Conservation (phyloP, 1,140 invertebrate species). For the Neuroterus valhalla region DNA sequence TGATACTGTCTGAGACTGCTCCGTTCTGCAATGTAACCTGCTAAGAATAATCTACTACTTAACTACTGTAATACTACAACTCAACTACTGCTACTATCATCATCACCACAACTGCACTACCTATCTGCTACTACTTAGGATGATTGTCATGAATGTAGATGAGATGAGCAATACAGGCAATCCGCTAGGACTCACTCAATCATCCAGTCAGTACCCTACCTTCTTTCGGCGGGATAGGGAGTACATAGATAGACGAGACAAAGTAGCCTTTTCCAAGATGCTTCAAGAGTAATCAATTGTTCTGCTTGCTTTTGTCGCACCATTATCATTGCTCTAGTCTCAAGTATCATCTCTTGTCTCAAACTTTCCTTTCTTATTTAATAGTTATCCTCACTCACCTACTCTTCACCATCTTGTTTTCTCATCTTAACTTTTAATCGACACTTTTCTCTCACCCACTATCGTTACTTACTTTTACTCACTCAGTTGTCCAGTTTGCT, state of each 20-base stretch:
- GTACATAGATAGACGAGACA: slow-evolving; percentile 71
- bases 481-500: too few relatives aligned
- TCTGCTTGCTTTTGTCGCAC: slow-evolving; percentile 26
- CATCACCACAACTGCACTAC: slow-evolving; percentile 65
- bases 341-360: slow-evolving; percentile 24
- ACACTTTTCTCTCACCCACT: background rate
- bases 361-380: slow-evolving; percentile 3
- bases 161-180: slow-evolving; percentile 73
- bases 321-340: slow-evolving; percentile 29
- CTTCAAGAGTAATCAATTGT: slow-evolving; percentile 25
- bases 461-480: slow-evolving; percentile 39
- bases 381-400: slow-evolving; percentile 16
- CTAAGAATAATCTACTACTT: slow-evolving; percentile 63
- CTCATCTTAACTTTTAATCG: slow-evolving; percentile 33
- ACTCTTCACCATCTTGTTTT: slow-evolving; percentile 38
- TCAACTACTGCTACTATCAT: slow-evolving; percentile 64
- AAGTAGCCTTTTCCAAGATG: slow-evolving; percentile 29
- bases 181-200: slow-evolving; percentile 74
- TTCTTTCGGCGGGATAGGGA: slow-evolving; percentile 74
- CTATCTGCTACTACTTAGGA: slow-evolving; percentile 74
- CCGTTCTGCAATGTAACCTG: slow-evolving; percentile 68
- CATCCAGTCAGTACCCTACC: slow-evolving; percentile 74
- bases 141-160: slow-evolving; percentile 75
- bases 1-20: slow-evolving; percentile 58
- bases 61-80: slow-evolving; percentile 50